These are phyloP conservation scores for Apostichopus parvimensis DNA, from an alignment of 35 echinoderm and acorn worm species.

Conservation along the genomic window DNA sequence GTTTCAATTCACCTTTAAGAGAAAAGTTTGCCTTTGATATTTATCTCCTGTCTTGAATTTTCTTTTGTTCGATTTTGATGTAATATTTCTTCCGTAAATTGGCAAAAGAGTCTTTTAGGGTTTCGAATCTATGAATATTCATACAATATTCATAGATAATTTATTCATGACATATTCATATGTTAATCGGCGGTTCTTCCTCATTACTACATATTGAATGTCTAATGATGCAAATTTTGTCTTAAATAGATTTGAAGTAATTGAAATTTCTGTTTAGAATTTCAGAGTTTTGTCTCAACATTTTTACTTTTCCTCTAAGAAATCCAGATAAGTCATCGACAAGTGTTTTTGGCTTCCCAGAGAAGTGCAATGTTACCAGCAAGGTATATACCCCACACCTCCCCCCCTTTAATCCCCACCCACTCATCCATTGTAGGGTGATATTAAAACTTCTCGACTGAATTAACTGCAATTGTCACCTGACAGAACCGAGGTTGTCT, in stretches of 20 bases:
- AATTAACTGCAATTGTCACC: no score
- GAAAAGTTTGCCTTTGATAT: neutral
- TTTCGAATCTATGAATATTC: neutral
- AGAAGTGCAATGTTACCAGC: no score
- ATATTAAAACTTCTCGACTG: no score
- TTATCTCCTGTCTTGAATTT: neutral
- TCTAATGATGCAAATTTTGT: neutral
- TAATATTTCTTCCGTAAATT: neutral
- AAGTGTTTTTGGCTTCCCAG: no score
- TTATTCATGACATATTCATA: neutral
- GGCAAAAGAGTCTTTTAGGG: neutral
- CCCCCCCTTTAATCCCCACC: neutral
- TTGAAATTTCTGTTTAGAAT: neutral
- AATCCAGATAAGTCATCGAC: no score
- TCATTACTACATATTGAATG: constrained; percentile 9
- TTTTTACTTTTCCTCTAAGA: neutral
- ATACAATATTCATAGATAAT: no score
- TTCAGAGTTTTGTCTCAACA: no score
- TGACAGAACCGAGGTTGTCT: no score
- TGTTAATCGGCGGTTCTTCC: constrained; percentile 15
- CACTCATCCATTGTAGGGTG: no score
- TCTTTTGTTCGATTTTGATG: neutral
- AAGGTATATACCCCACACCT: neutral
- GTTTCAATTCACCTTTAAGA: neutral
- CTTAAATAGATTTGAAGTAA: neutral